phyloP scores from a whole-genome alignment of 2,797 vertebrate genomes.

The Sphenodon punctatus region DNA sequence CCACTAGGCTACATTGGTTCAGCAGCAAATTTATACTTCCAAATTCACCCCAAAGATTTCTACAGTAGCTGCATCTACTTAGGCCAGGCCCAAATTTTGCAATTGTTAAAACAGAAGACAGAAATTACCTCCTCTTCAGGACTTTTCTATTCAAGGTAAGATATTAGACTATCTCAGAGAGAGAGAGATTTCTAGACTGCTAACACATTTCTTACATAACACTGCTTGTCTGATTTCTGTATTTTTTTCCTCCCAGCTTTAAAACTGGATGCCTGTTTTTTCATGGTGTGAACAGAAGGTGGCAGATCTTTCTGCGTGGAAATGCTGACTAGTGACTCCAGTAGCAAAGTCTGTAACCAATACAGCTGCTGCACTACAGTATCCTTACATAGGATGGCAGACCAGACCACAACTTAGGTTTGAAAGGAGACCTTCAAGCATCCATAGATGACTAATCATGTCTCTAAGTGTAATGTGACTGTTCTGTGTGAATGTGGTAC shows the following conservation, averaged over 20 bases:
- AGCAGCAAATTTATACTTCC: background rate
- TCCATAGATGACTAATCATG: background rate
- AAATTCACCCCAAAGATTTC: background rate
- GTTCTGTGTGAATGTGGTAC: background rate
- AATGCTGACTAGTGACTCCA: background rate
- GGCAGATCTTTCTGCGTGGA: constrained; percentile 14
- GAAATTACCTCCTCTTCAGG: background rate
- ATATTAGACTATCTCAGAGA: background rate
- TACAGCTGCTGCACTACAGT: background rate
- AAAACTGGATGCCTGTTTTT: background rate
- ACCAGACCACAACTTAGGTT: background rate
- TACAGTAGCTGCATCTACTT: background rate
- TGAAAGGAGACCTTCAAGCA: background rate
- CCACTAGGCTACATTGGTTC: no score
- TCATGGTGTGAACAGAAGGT: constrained; percentile 31
- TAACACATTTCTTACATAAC: rapidly evolving
- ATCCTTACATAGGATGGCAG: constrained; percentile 25
- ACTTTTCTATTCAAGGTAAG: background rate
- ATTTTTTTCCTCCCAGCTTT: background rate
- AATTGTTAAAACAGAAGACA: background rate
- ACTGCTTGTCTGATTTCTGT: background rate
- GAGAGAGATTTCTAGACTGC: background rate
- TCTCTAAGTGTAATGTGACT: background rate
- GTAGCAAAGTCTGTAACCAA: background rate
- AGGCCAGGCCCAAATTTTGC: rapidly evolving